phyloP scores from a whole-genome alignment of 2,888 invertebrate genomes.

The Choristoneura rosaceana region DNA sequence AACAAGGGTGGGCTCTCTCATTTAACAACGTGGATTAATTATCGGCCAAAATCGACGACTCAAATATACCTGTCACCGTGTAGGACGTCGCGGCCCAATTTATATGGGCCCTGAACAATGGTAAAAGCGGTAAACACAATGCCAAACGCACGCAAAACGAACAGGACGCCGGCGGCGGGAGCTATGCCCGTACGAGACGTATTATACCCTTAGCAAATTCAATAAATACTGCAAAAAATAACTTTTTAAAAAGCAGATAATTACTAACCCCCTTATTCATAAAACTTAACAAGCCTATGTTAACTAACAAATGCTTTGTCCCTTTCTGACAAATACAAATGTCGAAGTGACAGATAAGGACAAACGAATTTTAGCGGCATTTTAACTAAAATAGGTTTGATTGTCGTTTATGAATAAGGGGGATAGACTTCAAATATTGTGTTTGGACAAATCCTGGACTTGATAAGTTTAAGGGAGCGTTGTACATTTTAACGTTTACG shows the following conservation, averaged over 20 bases:
- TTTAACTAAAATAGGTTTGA: too few species aligned
- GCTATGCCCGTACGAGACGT: constrained; percentile 48
- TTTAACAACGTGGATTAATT: constrained; percentile 85
- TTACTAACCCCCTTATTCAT: too few species aligned
- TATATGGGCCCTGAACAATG: constrained; percentile 82
- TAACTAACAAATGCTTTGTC: too few species aligned
- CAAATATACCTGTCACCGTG: constrained; percentile 84
- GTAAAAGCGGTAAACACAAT: constrained; percentile 84
- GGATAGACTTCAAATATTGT: constrained; percentile 11
- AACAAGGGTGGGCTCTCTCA: constrained; percentile 81
- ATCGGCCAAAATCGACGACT: constrained; percentile 82
- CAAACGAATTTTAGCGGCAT: too few species aligned
- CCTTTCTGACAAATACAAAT: too few species aligned
- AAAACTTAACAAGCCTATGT: too few species aligned
- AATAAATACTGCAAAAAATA: constrained; percentile 41
- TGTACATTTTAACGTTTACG: constrained; percentile 39
- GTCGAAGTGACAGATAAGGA: too few species aligned
- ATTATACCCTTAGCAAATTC: constrained; percentile 45
- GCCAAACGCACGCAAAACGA: constrained; percentile 77
- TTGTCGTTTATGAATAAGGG: too few species aligned
- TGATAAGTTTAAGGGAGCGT: constrained; percentile 12
- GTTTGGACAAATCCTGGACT: neutral
- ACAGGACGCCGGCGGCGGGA: constrained; percentile 59
- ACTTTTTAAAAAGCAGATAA: constrained; percentile 19
- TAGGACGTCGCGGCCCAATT: constrained; percentile 79